phyloP scores from a whole-genome alignment of 2,797 vertebrate genomes.

The Tenualosa ilisha region DNA sequence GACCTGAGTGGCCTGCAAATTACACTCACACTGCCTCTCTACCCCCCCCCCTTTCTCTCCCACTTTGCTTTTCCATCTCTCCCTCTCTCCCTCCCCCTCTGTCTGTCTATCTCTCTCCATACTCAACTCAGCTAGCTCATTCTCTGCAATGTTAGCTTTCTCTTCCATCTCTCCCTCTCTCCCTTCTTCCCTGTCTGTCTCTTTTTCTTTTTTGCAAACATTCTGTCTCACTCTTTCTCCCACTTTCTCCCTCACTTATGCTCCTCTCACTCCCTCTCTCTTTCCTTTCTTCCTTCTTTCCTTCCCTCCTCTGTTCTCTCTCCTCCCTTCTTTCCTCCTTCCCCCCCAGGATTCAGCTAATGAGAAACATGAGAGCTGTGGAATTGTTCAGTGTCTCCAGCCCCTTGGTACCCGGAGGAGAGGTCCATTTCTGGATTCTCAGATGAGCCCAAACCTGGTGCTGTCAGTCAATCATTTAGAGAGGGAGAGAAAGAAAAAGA shows the following conservation, averaged over 20 bases:
- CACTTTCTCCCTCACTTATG: background rate
- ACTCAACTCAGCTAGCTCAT: background rate
- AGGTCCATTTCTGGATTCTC: too few relatives aligned
- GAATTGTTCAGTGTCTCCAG: background rate
- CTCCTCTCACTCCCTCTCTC: background rate
- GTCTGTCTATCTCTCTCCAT: background rate
- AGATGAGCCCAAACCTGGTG: background rate
- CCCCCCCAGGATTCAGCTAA: background rate
- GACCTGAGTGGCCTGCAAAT: constrained; percentile 10
- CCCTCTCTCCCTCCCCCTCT: background rate
- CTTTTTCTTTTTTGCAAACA: background rate
- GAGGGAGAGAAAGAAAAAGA: background rate
- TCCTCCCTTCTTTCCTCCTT: background rate
- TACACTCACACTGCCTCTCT: background rate
- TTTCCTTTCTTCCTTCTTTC: background rate
- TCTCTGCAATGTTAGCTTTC: background rate
- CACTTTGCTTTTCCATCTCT: background rate
- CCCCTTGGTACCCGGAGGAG: background rate
- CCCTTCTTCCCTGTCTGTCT: background rate
- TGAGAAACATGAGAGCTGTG: background rate
- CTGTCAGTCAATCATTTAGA: background rate
- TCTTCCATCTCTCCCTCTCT: background rate
- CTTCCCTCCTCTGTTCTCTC: too few relatives aligned
- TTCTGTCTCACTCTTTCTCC: background rate
- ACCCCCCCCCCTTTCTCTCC: background rate